Conservation (phyloP, 2,797 vertebrate genomes). For the Rhinichthys osculus region DNA sequence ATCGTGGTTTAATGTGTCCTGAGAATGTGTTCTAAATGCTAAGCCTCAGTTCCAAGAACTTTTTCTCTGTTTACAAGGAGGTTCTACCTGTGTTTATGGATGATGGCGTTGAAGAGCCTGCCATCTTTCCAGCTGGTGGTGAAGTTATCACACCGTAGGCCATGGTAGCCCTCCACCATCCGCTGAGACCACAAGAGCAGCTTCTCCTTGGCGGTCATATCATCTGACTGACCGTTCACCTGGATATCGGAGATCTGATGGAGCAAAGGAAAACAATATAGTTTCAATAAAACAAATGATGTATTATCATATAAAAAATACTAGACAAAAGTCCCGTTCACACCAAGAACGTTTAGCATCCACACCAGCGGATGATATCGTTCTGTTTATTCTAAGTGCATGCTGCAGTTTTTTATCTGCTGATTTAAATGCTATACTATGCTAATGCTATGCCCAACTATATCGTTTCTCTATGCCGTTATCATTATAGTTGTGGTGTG, state of each 20-base stretch:
- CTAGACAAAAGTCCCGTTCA: neutral
- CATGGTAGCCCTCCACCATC: conserved; percentile 93
- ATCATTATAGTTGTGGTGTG: neutral
- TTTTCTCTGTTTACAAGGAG: neutral
- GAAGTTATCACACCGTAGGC: conserved; percentile 94
- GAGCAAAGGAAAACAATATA: too few relatives aligned
- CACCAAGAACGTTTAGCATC: neutral
- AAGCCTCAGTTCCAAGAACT: neutral
- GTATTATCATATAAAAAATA: neutral
- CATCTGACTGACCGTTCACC: conserved; percentile 94
- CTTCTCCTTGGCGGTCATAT: conserved; percentile 98
- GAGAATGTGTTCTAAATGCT: neutral
- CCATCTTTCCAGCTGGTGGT: conserved; percentile 93
- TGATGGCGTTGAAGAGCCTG: conserved; percentile 92
- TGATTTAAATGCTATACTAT: too few relatives aligned
- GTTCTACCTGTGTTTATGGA: conserved; percentile 89
- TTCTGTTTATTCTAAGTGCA: too few relatives aligned
- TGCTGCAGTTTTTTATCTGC: neutral
- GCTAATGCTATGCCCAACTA: neutral
- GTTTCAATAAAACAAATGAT: neutral
- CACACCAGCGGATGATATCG: too few relatives aligned
- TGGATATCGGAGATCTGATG: conserved; percentile 96
- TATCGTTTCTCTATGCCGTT: neutral
- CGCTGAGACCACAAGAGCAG: conserved; percentile 96
- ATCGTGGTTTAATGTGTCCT: neutral